These are phyloP conservation scores for Oscarella lobularis DNA, from an alignment of 37 sponge, comb jelly and placozoan species.

Conservation along the genomic window DNA sequence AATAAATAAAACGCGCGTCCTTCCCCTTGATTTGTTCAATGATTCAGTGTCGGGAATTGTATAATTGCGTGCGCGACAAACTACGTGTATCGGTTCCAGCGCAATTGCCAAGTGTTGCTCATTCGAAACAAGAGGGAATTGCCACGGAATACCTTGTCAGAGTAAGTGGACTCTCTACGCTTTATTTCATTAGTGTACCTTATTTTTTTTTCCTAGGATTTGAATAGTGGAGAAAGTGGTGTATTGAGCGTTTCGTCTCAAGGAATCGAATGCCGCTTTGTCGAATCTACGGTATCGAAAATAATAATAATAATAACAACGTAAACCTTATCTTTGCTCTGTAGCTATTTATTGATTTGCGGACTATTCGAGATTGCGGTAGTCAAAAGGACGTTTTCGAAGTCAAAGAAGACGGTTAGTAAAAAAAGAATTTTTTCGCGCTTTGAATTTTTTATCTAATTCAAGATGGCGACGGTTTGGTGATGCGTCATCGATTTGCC, in stretches of 20 bases:
- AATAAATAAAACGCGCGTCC: neutral
- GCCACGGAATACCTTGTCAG: neutral
- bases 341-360: neutral
- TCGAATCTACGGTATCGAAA: neutral
- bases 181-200: too few species aligned
- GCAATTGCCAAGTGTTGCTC: neutral
- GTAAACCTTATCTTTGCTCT: neutral
- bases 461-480: too few species aligned
- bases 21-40: neutral
- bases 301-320: too few species aligned
- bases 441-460: too few species aligned
- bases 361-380: neutral
- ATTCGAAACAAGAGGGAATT: neutral
- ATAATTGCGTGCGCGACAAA: neutral
- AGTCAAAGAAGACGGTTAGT: neutral
- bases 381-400: neutral
- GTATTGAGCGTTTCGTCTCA: neutral
- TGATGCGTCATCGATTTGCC: neutral
- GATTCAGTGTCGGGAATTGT: neutral
- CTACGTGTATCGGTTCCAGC: neutral
- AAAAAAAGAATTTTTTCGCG: too few species aligned
- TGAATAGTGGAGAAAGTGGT: neutral
- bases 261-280: neutral
- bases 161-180: too few species aligned
- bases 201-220: too few species aligned